These are phyloP conservation scores for Protobothrops flavoviridis DNA, from an alignment of 2,113 vertebrate species.

Conservation along the genomic window DNA sequence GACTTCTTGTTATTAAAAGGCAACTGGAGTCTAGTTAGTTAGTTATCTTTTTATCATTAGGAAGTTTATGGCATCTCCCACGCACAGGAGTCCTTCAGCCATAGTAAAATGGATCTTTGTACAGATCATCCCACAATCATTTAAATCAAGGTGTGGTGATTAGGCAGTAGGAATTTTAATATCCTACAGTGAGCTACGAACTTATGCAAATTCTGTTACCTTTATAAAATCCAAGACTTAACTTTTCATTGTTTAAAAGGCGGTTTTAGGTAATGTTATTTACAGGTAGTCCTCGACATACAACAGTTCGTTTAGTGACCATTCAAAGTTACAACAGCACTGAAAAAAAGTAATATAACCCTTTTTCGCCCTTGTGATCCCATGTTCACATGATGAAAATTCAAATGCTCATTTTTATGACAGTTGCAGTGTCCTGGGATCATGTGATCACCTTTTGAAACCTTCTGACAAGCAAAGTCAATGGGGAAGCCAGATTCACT, in stretches of 20 bases:
- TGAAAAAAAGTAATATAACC: neutral
- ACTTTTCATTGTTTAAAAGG: slow-evolving; percentile 6
- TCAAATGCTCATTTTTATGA: neutral
- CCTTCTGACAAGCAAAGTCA: neutral
- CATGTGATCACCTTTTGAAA: neutral
- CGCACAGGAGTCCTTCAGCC: slow-evolving; percentile 30
- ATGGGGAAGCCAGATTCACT: neutral
- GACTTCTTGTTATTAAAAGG: slow-evolving; percentile 61
- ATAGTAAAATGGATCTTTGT: slow-evolving; percentile 32
- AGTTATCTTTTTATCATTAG: slow-evolving; percentile 58
- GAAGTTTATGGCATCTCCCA: slow-evolving; percentile 49
- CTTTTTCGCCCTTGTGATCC: neutral
- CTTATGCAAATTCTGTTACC: slow-evolving; percentile 11
- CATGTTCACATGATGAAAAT: neutral
- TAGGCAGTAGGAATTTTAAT: slow-evolving; percentile 5
- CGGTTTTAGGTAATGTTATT: neutral
- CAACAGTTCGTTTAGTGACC: neutral
- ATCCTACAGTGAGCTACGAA: slow-evolving; percentile 1
- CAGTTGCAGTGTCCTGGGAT: neutral
- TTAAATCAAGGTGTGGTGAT: slow-evolving; percentile 28
- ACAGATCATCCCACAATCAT: slow-evolving; percentile 35
- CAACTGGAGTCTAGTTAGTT: slow-evolving; percentile 51
- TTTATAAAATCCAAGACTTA: slow-evolving; percentile 16
- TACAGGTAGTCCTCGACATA: neutral
- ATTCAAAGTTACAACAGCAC: neutral